Base-by-base conservation (phyloP, 2,113 vertebrate genomes). In the Blennius ocellaris region DNA sequence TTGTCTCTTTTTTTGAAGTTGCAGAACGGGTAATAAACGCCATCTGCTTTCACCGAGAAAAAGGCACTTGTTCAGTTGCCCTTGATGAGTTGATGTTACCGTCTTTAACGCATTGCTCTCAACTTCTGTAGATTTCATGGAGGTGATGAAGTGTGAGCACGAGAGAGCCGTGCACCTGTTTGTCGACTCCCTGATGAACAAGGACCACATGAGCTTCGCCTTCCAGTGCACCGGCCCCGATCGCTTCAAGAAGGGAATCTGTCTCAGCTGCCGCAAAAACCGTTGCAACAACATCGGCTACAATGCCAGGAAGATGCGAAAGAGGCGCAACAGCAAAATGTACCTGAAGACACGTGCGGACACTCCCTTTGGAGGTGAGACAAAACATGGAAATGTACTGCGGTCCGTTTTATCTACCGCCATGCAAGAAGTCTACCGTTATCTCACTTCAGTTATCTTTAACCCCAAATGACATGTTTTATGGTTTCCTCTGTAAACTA, bases 251-350 rank as follows among this genome's bases (percentile, higher is more conserved):
- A 98, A 96, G 84, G 98, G 98, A 0, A 96, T 98, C 89, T 99
- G 98, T 76, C 94, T 99, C 84, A 99, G 98, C 90, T 99, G 98
- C 91, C 93, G 97, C 58, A 99, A 98, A 82, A 97, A 98, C 79
- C 96, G 98, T 48, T 99, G 98, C 89, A 98, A 92, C 8, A 93
- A 92, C 86, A 96, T 99, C 0, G 98, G 98, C 67, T 99, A 99
- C 92, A 96, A 97, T 0, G 84, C 95, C 44, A 95, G 93, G 74
- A 96, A 93, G 55, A 96, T 92, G 41, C 91, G 95, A 1, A 96
- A 94, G 70, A 95, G 93, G 63, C 94, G 95, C 47, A 98, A 96
- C 84, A 96, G 82, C 85, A 98, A 96, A 84, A 99, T 99, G 98
- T 99, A 98, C 84, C 87, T 99, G 30, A 99, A 99, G 81, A 99